Evolutionary conservation across 2,113 vertebrate genomes (phyloP).

Genomic region (Amazona guildingii): DNA sequence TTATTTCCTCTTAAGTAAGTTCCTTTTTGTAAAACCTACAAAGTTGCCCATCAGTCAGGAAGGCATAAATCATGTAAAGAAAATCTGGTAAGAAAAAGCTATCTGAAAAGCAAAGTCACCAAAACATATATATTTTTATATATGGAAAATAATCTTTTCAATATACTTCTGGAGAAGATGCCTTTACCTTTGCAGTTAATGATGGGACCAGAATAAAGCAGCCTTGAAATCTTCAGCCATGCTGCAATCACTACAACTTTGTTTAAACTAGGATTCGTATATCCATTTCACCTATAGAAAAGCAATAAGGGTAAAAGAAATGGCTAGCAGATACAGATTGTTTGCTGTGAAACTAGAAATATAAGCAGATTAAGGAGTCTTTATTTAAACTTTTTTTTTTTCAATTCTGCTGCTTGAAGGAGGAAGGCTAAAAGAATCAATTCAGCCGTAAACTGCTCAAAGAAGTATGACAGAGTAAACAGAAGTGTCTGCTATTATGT

Average conservation of each 20-base stretch:
- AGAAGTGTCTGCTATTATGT: not conserved
- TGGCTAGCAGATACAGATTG: not conserved
- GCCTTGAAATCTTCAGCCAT: not conserved
- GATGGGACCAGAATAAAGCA: not conserved
- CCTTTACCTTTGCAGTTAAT: not conserved
- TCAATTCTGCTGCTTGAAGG: not conserved
- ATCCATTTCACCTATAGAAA: not conserved
- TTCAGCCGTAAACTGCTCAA: not conserved
- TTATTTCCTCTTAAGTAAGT: not conserved
- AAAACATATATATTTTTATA: not conserved
- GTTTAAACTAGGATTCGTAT: not conserved
- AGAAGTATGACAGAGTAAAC: not conserved
- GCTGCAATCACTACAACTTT: not conserved
- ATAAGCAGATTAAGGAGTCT: not conserved
- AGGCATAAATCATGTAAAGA: not conserved
- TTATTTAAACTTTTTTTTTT: not conserved
- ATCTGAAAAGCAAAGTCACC: not conserved
- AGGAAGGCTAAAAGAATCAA: not conserved
- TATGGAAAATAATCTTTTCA: not conserved
- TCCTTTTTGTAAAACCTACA: not conserved
- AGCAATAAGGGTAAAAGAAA: not conserved
- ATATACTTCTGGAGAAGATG: not conserved
- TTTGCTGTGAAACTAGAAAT: not conserved
- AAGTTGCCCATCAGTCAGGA: not conserved
- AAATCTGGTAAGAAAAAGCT: not conserved